Percentiles rank a stretch among this genome's conserved stretches.
Evolutionary conservation across 2,797 vertebrate species (phyloP).

Genomic region (Gymnoscopelus microlampas): DNA sequence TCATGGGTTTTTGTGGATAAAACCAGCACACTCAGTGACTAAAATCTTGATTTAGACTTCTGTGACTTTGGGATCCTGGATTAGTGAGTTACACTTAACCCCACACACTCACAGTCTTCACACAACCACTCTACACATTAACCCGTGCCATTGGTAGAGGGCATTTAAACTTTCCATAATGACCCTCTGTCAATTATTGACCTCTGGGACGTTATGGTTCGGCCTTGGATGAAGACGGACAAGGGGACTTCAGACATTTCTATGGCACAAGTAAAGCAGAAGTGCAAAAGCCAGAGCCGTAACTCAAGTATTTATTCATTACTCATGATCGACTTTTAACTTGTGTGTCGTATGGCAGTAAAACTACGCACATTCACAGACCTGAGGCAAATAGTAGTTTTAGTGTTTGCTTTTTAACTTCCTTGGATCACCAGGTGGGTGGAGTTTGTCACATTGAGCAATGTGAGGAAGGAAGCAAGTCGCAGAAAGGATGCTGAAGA

Average conservation of each 20-base stretch:
- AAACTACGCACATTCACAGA: neutral
- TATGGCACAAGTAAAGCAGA: neutral
- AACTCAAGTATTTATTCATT: no score
- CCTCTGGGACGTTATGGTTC: conserved; percentile 25
- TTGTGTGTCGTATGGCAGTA: neutral
- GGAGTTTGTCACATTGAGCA: no score
- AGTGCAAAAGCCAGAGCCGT: neutral
- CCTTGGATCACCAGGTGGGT: no score
- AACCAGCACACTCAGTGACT: no score
- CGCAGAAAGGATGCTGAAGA: no score
- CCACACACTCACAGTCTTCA: conserved; percentile 10
- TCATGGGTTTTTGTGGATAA: no score
- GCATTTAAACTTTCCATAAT: conserved; percentile 69
- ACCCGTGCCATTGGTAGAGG: conserved; percentile 48
- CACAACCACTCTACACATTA: conserved; percentile 64
- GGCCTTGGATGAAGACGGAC: conserved; percentile 38
- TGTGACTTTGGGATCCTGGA: neutral
- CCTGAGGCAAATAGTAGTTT: no score
- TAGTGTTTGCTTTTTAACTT: no score
- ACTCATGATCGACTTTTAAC: neutral
- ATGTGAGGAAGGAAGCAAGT: no score
- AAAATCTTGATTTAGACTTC: neutral
- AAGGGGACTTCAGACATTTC: conserved; percentile 35
- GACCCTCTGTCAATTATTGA: conserved; percentile 72
- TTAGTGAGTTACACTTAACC: conserved; percentile 24